Evolutionary conservation across 2,113 vertebrate species (phyloP), one percentile per base, ranked within the genome.

Genomic region (Pholis gunnellus): DNA sequence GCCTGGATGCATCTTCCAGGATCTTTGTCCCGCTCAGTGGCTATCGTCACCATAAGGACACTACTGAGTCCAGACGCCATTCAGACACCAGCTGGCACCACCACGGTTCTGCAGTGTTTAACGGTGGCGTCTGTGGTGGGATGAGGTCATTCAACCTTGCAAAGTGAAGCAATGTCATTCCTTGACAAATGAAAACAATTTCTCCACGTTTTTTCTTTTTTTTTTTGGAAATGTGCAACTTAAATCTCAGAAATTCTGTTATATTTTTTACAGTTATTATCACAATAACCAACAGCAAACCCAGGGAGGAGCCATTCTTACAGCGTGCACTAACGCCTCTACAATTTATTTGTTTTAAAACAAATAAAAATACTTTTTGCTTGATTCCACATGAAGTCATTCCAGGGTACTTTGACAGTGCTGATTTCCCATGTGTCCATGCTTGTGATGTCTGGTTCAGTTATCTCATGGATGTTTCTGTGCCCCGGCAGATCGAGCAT

Each of bases 401-500:
- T 54, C 34, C 3, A 42, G 29, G 17, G 17, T 31, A 3, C 5
- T 71, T 44, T 57, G 11, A 22, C 54, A 10, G n/a, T 38, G 22
- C 25, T 29, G 6, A 42, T 20, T 56, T 54, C 25, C n/a, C 17
- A 29, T n/a, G 31, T 34, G 5, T 42, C 52, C 22, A n/a, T 25
- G 52, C 48, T 40, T 44, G 7, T 22, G 15, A 48, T 9, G 48
- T 50, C 48, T 22, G 48, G 48, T 22, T 57, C 22, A 2, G 3
- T 84, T 46, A 1, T 27, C 46, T 83, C 8, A 56, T 1, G 0
- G 18, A 13, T 50, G 3, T 40, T 78, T n/a, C 6, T 34, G 1
- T 85, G 6, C 14, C 31, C 14, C 9, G 88, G 15, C 91, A 99
- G 98, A 99, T 87, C 95, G 96, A 59, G 98, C 95, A 2, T 99